A percentile compares a stretch with the other conserved stretches of the same genome.
phyloP scores from a whole-genome alignment of 2,888 invertebrate genomes.

The Synanthedon vespiformis region DNA sequence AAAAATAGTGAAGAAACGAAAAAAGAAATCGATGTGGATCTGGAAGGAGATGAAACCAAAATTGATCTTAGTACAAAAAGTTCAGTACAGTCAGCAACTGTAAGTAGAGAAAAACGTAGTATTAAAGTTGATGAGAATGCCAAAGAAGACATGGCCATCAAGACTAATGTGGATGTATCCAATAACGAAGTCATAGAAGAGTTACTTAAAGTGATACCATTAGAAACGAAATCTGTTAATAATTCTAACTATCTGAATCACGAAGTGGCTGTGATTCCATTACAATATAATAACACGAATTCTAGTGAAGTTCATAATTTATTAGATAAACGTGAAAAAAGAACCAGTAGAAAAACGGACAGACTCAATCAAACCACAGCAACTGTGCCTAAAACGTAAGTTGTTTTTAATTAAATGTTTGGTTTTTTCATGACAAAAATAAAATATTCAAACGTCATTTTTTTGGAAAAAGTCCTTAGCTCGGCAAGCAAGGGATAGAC shows the following conservation, averaged over 20 bases:
- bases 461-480: no score
- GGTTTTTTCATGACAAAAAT: neutral
- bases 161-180: slow-evolving; percentile 12
- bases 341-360: slow-evolving; percentile 64
- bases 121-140: slow-evolving; percentile 32
- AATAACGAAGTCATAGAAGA: slow-evolving; percentile 32
- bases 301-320: slow-evolving; percentile 50
- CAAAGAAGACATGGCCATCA: slow-evolving; percentile 30
- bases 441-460: no score
- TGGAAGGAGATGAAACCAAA: slow-evolving; percentile 30
- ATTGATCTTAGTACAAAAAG: slow-evolving; percentile 23
- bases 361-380: slow-evolving; percentile 63
- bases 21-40: slow-evolving; percentile 31
- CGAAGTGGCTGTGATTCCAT: slow-evolving; percentile 44
- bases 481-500: no score
- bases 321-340: slow-evolving; percentile 54
- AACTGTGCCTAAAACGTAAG: slow-evolving; percentile 63
- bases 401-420: slow-evolving; percentile 2
- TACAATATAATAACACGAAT: slow-evolving; percentile 49
- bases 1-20: slow-evolving; percentile 31
- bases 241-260: slow-evolving; percentile 16
- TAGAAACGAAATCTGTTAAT: slow-evolving; percentile 18
- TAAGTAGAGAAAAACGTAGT: slow-evolving; percentile 36
- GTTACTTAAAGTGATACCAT: slow-evolving; percentile 48
- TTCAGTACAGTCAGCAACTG: slow-evolving; percentile 11